Evolutionary conservation across 2,797 vertebrate genomes (phyloP), one percentile per base, ranked within the genome.

Genomic region (Schizothorax lantsangensis): DNA sequence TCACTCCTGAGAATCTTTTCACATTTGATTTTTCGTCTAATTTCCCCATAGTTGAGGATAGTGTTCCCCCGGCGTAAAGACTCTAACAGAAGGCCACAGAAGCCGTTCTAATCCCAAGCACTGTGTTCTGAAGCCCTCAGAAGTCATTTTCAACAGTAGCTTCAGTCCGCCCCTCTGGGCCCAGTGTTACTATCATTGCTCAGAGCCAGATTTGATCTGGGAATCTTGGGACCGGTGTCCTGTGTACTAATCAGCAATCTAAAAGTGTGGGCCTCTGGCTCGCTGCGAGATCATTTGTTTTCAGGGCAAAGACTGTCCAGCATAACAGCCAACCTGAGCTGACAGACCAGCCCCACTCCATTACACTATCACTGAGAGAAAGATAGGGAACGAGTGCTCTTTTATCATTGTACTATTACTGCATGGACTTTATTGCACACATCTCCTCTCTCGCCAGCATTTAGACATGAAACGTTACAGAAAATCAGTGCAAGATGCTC

Each of bases 161-260:
- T 84, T 64, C 57, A 49, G 40, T 64, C 72, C 1, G 72, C 82
- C 82, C 72, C 82, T 38, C 57, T 75, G 57, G 82, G 74, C 72
- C 21, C 2, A 47, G 30, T 64, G 72, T 57, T 64, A 84, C 49
- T 57, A 57, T 49, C 72, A 26, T 84, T 75, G 82, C 82, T 75
- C 72, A 75, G 82, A 84, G 57, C 40, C 82, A 64, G 43, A 84
- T 84, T 84, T 84, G 72, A 84, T 84, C 82, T n/a, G 57, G 72
- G 43, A 84, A 84, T 45, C 72, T 64, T 75, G 82, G 82, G 72
- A 84, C 72, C 66, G 82, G 30, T 84, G 82, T 75, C 40, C 72
- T 75, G 82, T 75, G 72, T 84, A 84, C 82, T 75, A 66, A 84
- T 84, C 82, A 84, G 54, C 72, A 62, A 83, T 33, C 82, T 84